Evolutionary conservation across 2,888 invertebrate genomes (phyloP).

Genomic region (Danaus chrysippus): DNA sequence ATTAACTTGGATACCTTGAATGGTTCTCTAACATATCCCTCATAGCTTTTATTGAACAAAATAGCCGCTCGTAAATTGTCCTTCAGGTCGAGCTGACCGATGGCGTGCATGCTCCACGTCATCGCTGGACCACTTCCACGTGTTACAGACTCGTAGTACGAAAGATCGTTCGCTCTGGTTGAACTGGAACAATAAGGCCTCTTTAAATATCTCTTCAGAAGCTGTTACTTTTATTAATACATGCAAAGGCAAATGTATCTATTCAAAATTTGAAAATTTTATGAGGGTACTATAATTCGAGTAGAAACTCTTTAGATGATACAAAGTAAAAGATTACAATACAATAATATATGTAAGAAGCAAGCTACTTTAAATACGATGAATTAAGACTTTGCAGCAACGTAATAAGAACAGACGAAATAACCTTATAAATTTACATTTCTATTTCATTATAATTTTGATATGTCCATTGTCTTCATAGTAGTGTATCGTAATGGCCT

Average conservation of each 20-base stretch:
- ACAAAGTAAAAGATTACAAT: too few species aligned
- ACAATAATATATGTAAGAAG: too few species aligned
- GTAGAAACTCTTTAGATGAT: too few species aligned
- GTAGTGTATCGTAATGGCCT: background rate
- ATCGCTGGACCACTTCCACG: conserved; percentile 78
- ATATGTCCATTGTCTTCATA: conserved; percentile 9
- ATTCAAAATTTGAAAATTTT: too few species aligned
- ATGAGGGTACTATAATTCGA: too few species aligned
- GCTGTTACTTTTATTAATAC: too few species aligned
- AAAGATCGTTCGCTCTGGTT: conserved; percentile 72
- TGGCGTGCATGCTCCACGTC: conserved; percentile 82
- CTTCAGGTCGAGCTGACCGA: conserved; percentile 71
- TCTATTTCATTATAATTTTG: background rate
- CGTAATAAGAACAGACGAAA: too few species aligned
- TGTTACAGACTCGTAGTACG: conserved; percentile 77
- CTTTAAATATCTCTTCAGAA: too few species aligned
- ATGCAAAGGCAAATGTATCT: too few species aligned
- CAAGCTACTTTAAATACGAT: too few species aligned
- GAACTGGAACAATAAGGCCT: conserved; percentile 43
- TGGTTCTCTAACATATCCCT: conserved; percentile 76
- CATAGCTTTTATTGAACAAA: conserved; percentile 74
- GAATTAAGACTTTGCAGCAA: too few species aligned
- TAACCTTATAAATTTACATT: too few species aligned
- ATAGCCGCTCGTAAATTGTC: conserved; percentile 58
- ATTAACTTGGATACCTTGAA: conserved; percentile 66